Evolutionary conservation across 2,888 invertebrate genomes (phyloP).

Genomic region (Tupiocoris notatus): DNA sequence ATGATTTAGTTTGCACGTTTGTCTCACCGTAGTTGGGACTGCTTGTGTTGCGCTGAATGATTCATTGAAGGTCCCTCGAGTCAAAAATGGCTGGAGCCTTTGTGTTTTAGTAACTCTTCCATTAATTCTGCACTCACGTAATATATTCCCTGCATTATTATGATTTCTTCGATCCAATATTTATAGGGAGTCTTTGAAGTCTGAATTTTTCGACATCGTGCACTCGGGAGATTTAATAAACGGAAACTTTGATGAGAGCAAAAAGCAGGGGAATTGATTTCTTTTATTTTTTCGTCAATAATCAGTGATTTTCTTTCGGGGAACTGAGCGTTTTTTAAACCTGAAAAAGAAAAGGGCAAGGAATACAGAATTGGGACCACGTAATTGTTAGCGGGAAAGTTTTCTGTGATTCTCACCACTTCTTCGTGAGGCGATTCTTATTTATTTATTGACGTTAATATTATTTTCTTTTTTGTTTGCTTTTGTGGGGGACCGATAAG

Average conservation of each 20-base stretch:
- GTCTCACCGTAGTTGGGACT: slow-evolving; percentile 34
- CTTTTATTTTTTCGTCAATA: too few species aligned
- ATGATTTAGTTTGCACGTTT: slow-evolving; percentile 23
- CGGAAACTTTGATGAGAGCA: too few species aligned
- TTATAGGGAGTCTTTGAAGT: too few species aligned
- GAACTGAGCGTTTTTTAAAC: too few species aligned
- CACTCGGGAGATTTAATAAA: too few species aligned
- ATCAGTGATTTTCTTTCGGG: too few species aligned
- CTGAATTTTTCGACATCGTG: too few species aligned
- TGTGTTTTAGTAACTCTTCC: neutral
- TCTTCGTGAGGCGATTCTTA: neutral
- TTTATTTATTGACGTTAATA: neutral
- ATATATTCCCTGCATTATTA: neutral
- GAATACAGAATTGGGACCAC: too few species aligned
- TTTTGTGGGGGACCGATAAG: slow-evolving; percentile 50
- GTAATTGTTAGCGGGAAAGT: too few species aligned
- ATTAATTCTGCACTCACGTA: neutral
- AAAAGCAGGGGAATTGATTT: too few species aligned
- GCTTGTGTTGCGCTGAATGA: neutral
- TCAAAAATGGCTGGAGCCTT: neutral
- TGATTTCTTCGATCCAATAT: too few species aligned
- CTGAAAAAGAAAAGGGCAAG: too few species aligned
- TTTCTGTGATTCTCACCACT: neutral
- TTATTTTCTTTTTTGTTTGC: slow-evolving; percentile 4
- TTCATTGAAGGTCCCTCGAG: neutral